Conservation (phyloP, 1,140 invertebrate species). For the Samia ricini region DNA sequence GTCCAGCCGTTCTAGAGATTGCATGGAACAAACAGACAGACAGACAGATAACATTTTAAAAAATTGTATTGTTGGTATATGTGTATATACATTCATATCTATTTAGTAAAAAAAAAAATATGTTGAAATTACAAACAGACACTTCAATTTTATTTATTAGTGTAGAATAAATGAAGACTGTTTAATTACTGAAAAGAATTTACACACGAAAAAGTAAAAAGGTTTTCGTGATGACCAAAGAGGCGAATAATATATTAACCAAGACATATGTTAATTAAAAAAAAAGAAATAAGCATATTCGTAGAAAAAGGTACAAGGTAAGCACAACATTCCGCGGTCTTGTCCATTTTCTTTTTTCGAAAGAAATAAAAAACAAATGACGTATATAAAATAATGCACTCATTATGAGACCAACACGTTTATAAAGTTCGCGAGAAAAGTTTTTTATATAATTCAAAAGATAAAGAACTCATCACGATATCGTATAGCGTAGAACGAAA, state of each 20-base stretch:
- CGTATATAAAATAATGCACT: constrained; percentile 22
- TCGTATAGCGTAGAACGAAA: constrained; percentile 2
- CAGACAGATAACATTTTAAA: too few relatives aligned
- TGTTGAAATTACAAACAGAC: too few relatives aligned
- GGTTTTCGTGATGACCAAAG: background rate
- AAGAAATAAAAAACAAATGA: constrained; percentile 20
- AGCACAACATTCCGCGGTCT: constrained; percentile 3
- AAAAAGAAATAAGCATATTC: background rate
- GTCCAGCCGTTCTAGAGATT: too few relatives aligned
- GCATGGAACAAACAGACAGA: too few relatives aligned
- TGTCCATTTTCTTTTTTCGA: constrained; percentile 5
- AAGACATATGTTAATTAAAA: background rate
- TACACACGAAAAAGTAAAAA: background rate
- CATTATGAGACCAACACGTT: constrained; percentile 31
- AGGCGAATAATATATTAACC: background rate
- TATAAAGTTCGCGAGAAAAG: constrained; percentile 18
- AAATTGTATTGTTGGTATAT: too few relatives aligned
- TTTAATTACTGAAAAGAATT: background rate
- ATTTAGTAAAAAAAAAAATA: too few relatives aligned
- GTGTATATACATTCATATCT: too few relatives aligned
- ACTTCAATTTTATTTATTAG: too few relatives aligned
- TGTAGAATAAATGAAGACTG: too few relatives aligned
- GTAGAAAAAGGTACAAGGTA: background rate
- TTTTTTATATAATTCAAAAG: constrained; percentile 2
- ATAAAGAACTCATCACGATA: constrained; percentile 6